Base-by-base conservation (phyloP, 2,113 vertebrate genomes). In the Pterophyllum scalare region DNA sequence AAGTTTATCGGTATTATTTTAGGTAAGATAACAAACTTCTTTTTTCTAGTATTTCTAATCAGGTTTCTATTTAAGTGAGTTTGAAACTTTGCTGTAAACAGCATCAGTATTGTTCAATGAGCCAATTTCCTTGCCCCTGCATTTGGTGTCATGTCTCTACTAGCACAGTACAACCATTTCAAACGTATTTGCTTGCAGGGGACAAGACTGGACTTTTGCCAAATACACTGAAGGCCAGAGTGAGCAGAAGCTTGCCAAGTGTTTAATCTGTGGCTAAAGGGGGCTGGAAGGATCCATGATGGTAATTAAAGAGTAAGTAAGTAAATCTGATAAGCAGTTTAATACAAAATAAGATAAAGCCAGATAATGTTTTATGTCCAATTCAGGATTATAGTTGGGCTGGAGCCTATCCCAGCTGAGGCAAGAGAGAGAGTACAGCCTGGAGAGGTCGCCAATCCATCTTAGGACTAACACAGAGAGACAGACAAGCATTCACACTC, bases 101-200 rank as follows among this genome's bases (percentile, higher is more conserved):
- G 13, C 13, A 65, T 43, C 38, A 65, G 13, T 43, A 0, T 43
- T 0, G n/a, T 43, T 65, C 62, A 65, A 24, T 43, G n/a, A 24
- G 62, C 5, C 62, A 17, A n/a, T 43, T 24, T 65, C 62, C 0
- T 65, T 65, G 4, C 24, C 62, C 62, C 24, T 35, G 17, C 7
- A 65, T 24, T 65, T 43, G n/a, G 0, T 65, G 38, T 26, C 13
- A 2, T 43, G 62, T 43, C n/a, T 0, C 35, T 43, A 6, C 35
- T 65, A 6, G 7, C 62, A 65, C n/a, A 64, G 38, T 10, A 38
- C 60, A 62, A 2, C 11, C n/a, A 64, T 64, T 64, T 64, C 33
- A 64, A 64, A 64, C 22, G n/a, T 13, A 65, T 43, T 65, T n/a
- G 9, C 38, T 24, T 65, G n/a, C 24, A 65, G 62, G 2, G 43